phyloP scores from a whole-genome alignment of 2,113 vertebrate species.

The Malurus elegans region DNA sequence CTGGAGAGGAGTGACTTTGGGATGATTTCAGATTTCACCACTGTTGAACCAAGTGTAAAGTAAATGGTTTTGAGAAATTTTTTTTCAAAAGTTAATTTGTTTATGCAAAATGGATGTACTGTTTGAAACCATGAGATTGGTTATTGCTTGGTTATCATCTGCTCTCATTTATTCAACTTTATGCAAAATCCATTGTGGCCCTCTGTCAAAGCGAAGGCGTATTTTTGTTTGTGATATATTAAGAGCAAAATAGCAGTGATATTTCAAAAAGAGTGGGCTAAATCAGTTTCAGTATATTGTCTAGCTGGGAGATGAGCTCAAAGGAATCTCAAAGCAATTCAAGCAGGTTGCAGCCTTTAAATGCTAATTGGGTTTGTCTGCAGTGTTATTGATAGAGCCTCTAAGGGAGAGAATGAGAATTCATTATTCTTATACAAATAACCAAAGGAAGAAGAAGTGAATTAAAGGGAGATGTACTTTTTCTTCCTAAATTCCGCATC shows the following conservation, averaged over 20 bases:
- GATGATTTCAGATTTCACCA: neutral
- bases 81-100: constrained; percentile 27
- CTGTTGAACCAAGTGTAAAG: neutral
- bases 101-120: neutral
- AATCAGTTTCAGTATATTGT: constrained; percentile 27
- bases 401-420: constrained; percentile 2
- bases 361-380: constrained; percentile 33
- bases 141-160: neutral
- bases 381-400: constrained; percentile 27
- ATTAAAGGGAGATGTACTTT: neutral
- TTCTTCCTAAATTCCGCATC: neutral
- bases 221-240: constrained; percentile 45
- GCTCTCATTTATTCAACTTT: neutral
- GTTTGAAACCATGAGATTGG: neutral
- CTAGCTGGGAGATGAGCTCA: constrained; percentile 22
- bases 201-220: neutral
- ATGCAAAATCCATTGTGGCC: neutral
- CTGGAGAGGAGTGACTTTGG: neutral
- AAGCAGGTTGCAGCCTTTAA: constrained; percentile 20
- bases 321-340: neutral
- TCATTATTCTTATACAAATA: neutral
- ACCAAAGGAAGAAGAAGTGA: neutral
- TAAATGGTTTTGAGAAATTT: neutral
- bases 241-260: neutral
- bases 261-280: constrained; percentile 16